A percentile compares a stretch with the other conserved stretches of the same genome.
These are phyloP conservation scores for Lysiphlebus fabarum DNA, from an alignment of 1,140 invertebrate genomes.

Conservation along the genomic window DNA sequence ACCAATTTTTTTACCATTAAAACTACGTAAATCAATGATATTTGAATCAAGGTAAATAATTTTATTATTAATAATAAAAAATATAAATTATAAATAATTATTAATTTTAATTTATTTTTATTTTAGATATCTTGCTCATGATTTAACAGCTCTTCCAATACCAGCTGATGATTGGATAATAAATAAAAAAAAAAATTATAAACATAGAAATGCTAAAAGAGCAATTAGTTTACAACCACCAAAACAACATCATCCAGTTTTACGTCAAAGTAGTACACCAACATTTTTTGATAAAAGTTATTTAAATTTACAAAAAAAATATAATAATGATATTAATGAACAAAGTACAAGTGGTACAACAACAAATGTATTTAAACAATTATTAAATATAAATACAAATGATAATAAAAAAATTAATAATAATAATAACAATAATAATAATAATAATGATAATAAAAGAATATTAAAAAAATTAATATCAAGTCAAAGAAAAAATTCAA, in stretches of 20 bases:
- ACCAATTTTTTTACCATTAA: constrained; percentile 43
- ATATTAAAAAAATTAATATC: constrained; percentile 31
- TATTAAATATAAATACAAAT: constrained; percentile 33
- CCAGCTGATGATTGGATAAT: constrained; percentile 61
- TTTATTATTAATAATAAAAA: no score
- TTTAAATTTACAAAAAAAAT: constrained; percentile 29
- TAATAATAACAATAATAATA: constrained; percentile 26
- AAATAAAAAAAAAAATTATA: constrained; percentile 41
- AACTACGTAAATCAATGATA: constrained; percentile 47
- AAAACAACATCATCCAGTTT: constrained; percentile 35
- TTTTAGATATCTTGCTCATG: constrained; percentile 59
- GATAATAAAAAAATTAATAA: constrained; percentile 22
- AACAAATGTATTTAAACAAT: constrained; percentile 29
- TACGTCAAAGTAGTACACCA: constrained; percentile 39
- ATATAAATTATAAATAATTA: no score
- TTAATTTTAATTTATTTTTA: no score
- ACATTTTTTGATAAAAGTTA: constrained; percentile 35
- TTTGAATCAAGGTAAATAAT: constrained; percentile 51
- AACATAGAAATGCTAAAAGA: constrained; percentile 42
- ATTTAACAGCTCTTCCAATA: constrained; percentile 61
- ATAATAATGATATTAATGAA: constrained; percentile 32
- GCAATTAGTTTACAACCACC: constrained; percentile 43
- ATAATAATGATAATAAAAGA: constrained; percentile 20
- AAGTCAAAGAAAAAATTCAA: constrained; percentile 19
- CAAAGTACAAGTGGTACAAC: constrained; percentile 23